Evolutionary conservation across 1,140 invertebrate genomes (phyloP).

Genomic region (Oppia nitens): DNA sequence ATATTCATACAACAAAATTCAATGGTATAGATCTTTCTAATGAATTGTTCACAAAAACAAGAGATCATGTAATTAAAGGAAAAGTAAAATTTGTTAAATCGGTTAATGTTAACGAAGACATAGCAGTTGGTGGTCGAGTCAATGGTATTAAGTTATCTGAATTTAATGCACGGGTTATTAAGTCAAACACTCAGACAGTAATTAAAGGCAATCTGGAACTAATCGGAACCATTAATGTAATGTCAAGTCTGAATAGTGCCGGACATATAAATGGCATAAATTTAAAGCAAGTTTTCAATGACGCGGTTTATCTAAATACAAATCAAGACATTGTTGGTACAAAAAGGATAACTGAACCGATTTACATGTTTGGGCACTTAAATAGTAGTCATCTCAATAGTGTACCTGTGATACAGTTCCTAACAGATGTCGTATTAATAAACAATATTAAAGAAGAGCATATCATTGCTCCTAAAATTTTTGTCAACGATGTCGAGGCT

Average conservation of each 20-base stretch:
- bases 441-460: neutral
- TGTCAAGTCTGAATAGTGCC: neutral
- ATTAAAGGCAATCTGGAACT: conserved; percentile 6
- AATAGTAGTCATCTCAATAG: neutral
- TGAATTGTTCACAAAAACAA: neutral
- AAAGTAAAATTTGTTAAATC: conserved; percentile 2
- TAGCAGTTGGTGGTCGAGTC: conserved; percentile 9
- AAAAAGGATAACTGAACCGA: neutral
- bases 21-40: conserved; percentile 14
- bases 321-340: conserved; percentile 1
- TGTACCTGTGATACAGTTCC: neutral
- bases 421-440: neutral
- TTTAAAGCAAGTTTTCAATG: conserved; percentile 8
- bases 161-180: conserved; percentile 1
- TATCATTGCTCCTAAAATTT: neutral
- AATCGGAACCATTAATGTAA: conserved; percentile 4
- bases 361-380: neutral
- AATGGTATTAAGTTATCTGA: conserved; percentile 10
- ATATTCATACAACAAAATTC: conserved; percentile 2
- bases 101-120: neutral
- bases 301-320: conserved; percentile 9
- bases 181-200: neutral
- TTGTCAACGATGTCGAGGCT: neutral
- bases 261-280: conserved; percentile 6
- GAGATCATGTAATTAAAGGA: conserved; percentile 3